Percentiles rank a stretch among this genome's conserved stretches.
phyloP scores from a whole-genome alignment of 1,140 invertebrate species.

The Oryctes rhinoceros region DNA sequence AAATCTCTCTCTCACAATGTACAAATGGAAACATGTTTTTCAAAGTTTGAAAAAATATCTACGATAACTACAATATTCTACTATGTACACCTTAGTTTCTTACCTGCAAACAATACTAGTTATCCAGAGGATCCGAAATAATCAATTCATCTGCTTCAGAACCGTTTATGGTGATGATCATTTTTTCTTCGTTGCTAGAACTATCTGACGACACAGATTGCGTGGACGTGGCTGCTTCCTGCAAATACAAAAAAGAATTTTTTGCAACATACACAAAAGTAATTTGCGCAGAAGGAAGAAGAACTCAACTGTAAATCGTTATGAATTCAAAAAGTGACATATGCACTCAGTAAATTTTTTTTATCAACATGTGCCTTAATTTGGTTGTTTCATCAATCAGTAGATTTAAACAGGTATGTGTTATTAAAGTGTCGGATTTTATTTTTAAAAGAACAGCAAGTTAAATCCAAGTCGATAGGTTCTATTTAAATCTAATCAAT shows the following conservation, averaged over 20 bases:
- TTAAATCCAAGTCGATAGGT: neutral
- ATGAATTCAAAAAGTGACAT: neutral
- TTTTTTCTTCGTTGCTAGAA: conserved; percentile 72
- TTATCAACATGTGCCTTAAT: neutral
- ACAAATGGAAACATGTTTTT: conserved; percentile 40
- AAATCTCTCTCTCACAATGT: neutral
- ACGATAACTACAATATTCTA: conserved; percentile 19
- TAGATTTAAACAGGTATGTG: neutral
- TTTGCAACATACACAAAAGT: neutral
- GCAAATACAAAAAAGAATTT: conserved; percentile 46
- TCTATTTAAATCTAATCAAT: neutral
- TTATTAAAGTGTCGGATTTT: neutral
- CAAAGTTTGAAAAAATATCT: conserved; percentile 29
- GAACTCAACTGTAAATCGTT: neutral
- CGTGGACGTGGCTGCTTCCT: conserved; percentile 70
- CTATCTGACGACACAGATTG: conserved; percentile 69
- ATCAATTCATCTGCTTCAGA: conserved; percentile 60
- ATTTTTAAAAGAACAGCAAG: neutral
- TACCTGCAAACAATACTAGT: conserved; percentile 44
- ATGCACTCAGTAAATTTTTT: too few species aligned
- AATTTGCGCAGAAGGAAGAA: conserved; percentile 38
- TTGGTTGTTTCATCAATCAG: neutral
- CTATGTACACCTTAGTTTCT: neutral
- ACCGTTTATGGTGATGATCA: conserved; percentile 70
- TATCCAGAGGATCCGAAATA: conserved; percentile 59